Evolutionary conservation across 2,113 vertebrate species (phyloP).

Genomic region (Daubentonia madagascariensis): DNA sequence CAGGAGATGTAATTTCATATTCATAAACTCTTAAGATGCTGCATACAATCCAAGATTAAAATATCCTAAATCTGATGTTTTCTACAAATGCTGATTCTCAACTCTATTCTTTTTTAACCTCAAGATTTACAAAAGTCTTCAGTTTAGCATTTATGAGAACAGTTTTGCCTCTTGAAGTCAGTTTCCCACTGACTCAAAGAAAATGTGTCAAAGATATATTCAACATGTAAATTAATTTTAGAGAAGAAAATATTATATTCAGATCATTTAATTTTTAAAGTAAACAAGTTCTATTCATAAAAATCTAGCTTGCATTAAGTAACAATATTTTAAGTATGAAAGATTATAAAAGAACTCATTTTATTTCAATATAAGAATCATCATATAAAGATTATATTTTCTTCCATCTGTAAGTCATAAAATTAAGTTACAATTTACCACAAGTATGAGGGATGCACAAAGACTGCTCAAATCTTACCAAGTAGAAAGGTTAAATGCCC

Average conservation of each 20-base stretch:
- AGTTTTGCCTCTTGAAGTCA: not conserved
- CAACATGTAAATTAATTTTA: conserved; percentile 33
- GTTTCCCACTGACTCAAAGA: not conserved
- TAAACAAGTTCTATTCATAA: conserved; percentile 13
- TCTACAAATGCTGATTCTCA: not conserved
- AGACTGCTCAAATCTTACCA: not conserved
- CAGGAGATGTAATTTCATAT: not conserved
- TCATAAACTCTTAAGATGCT: conserved; percentile 8
- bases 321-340: conserved; percentile 24
- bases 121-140: conserved; percentile 15
- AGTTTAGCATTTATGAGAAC: not conserved
- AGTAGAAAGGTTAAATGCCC: not conserved
- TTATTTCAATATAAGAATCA: conserved; percentile 33
- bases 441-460: not conserved
- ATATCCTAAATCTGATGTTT: conserved; percentile 23
- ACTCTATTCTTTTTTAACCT: conserved; percentile 11
- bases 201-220: not conserved
- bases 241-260: not conserved
- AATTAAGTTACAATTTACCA: not conserved
- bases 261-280: conserved; percentile 43
- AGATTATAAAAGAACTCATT: conserved; percentile 24
- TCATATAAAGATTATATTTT: not conserved
- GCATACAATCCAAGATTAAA: conserved; percentile 25
- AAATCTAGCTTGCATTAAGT: not conserved
- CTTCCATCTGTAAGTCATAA: not conserved